Conservation (phyloP, 2,888 invertebrate species). For the Maniola hyperantus region DNA sequence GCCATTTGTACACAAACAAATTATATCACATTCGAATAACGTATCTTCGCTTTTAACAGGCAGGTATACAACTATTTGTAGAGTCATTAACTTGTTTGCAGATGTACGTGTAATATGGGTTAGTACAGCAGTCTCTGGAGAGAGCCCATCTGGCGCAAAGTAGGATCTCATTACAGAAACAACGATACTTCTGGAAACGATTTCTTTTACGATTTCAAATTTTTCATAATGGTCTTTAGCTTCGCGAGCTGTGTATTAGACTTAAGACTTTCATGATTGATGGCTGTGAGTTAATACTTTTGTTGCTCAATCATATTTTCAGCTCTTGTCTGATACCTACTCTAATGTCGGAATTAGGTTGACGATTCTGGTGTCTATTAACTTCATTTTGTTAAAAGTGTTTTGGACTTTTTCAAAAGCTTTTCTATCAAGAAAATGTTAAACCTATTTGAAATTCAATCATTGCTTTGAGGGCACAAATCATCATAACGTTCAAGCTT, state of each 20-base stretch:
- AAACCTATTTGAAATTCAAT: constrained; percentile 6
- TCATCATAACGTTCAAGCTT: neutral
- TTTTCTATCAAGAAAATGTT: neutral
- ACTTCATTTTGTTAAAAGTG: too few species aligned
- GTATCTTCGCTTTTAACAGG: too few species aligned
- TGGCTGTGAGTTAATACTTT: neutral
- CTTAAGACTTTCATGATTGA: neutral
- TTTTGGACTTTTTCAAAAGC: neutral
- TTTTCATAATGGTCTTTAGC: constrained; percentile 1
- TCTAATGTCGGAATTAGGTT: too few species aligned
- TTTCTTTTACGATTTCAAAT: constrained; percentile 19
- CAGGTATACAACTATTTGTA: constrained; percentile 1
- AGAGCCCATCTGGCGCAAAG: constrained; percentile 26
- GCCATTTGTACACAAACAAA: too few species aligned
- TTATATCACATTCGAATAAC: neutral
- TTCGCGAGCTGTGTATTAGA: neutral
- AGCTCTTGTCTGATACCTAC: too few species aligned
- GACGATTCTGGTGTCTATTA: too few species aligned
- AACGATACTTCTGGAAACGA: constrained; percentile 22
- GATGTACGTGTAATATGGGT: neutral
- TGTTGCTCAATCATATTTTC: neutral
- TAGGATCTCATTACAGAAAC: constrained; percentile 29
- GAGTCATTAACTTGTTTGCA: neutral
- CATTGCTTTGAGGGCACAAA: neutral
- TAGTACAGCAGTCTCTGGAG: constrained; percentile 19